phyloP scores from a whole-genome alignment of 2,113 vertebrate species.

The Edolisoma coerulescens region DNA sequence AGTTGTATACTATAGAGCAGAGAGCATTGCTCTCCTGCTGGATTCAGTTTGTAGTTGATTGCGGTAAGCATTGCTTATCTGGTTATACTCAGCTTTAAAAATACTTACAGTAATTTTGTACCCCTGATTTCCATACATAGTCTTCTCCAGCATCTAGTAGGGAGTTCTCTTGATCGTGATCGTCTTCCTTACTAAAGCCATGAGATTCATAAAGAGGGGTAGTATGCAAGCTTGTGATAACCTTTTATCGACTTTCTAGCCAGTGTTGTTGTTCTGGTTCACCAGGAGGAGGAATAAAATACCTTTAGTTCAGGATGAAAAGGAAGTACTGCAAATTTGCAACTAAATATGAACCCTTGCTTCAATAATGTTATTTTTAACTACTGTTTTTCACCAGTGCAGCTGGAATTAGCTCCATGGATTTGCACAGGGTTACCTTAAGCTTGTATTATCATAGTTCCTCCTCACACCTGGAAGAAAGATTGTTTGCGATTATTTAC shows the following conservation, averaged over 20 bases:
- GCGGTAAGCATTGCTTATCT: background rate
- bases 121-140: background rate
- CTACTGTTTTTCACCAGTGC: background rate
- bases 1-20: background rate
- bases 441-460: background rate
- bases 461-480: slow-evolving; percentile 1
- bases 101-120: background rate
- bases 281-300: background rate
- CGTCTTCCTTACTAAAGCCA: background rate
- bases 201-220: background rate
- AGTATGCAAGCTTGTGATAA: background rate
- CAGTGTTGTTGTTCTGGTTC: background rate
- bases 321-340: background rate
- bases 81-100: background rate
- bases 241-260: background rate
- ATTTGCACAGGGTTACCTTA: background rate
- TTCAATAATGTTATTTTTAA: background rate
- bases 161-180: background rate
- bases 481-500: slow-evolving; percentile 16
- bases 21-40: background rate
- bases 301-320: background rate
- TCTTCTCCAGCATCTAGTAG: background rate
- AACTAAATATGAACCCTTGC: background rate
- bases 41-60: background rate
- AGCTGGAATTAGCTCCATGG: background rate